Percentiles rank a stretch among this genome's conserved stretches.
Conservation (phyloP, 1,140 invertebrate species). For the Goniozus legneri region DNA sequence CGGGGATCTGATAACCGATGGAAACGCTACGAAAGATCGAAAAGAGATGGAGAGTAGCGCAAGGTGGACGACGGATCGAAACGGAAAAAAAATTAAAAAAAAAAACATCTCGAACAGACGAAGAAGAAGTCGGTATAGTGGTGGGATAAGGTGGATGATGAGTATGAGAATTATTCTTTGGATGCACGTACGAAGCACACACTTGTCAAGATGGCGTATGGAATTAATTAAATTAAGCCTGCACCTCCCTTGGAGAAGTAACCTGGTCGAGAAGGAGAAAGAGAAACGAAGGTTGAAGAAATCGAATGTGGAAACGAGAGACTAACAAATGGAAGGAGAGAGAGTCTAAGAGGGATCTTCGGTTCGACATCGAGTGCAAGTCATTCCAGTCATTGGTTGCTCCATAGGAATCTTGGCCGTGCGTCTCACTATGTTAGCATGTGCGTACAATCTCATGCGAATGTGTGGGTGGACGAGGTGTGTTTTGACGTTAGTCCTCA, state of each 20-base stretch:
- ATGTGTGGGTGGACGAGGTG: slow-evolving; percentile 13
- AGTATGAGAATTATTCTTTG: slow-evolving; percentile 44
- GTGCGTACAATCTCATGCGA: slow-evolving; percentile 12
- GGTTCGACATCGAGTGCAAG: slow-evolving; percentile 51
- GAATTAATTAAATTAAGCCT: slow-evolving; percentile 50
- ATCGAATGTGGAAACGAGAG: slow-evolving; percentile 9
- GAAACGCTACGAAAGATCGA: slow-evolving; percentile 28
- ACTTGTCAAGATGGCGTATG: slow-evolving; percentile 42
- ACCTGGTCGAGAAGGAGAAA: slow-evolving; percentile 22
- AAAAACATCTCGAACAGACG: too few relatives aligned
- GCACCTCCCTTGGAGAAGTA: slow-evolving; percentile 23
- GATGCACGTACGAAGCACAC: slow-evolving; percentile 17
- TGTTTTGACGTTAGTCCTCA: slow-evolving; percentile 8
- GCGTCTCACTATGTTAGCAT: slow-evolving; percentile 12
- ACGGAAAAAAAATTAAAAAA: slow-evolving; percentile 5
- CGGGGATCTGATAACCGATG: slow-evolving; percentile 40
- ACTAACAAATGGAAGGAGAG: slow-evolving; percentile 8
- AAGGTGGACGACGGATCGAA: slow-evolving; percentile 10
- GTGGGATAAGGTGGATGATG: slow-evolving; percentile 27
- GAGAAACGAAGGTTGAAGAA: slow-evolving; percentile 15
- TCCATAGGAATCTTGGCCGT: slow-evolving; percentile 42
- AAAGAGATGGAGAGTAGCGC: slow-evolving; percentile 12
- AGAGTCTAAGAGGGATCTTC: slow-evolving; percentile 32
- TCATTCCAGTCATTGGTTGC: slow-evolving; percentile 53
- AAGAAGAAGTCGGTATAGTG: slow-evolving; percentile 6